Conservation (phyloP, 2,797 vertebrate species). For the Eurystomus glaucurus region DNA sequence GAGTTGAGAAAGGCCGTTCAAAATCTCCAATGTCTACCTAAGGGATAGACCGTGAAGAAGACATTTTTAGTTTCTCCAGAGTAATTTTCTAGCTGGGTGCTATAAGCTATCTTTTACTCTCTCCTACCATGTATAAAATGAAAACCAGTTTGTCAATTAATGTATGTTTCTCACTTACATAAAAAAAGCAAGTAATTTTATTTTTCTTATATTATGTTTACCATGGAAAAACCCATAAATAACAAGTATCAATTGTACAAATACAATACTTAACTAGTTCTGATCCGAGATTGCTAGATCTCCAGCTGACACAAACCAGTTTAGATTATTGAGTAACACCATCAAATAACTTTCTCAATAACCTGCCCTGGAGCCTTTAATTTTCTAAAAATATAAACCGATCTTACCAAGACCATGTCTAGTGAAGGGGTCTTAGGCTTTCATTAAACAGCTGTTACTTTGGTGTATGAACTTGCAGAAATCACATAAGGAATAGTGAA, state of each 20-base stretch:
- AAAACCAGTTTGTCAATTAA: not conserved
- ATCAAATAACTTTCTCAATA: not conserved
- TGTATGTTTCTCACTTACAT: not conserved
- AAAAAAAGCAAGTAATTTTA: not conserved
- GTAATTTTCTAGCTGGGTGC: not conserved
- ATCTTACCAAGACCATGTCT: not conserved
- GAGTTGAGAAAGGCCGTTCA: slow-evolving; percentile 92
- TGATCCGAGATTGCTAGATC: not conserved
- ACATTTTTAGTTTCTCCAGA: not conserved
- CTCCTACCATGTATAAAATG: not conserved
- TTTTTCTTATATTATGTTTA: not conserved
- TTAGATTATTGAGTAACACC: not conserved
- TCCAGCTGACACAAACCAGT: not conserved
- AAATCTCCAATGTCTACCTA: slow-evolving; percentile 97
- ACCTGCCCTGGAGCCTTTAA: not conserved
- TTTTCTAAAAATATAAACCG: not conserved
- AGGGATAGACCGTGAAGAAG: not conserved
- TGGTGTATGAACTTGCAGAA: slow-evolving; percentile 10
- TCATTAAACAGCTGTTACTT: not conserved
- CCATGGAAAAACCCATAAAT: not conserved
- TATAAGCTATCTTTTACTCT: not conserved
- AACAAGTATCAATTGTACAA: not conserved
- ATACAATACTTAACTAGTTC: not conserved
- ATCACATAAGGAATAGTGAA: not conserved
- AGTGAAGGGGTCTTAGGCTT: not conserved